A percentile compares a stretch with the other conserved stretches of the same genome.
These are phyloP conservation scores for Oophaga pumilio DNA, from an alignment of 2,113 vertebrate genomes.

Conservation along the genomic window DNA sequence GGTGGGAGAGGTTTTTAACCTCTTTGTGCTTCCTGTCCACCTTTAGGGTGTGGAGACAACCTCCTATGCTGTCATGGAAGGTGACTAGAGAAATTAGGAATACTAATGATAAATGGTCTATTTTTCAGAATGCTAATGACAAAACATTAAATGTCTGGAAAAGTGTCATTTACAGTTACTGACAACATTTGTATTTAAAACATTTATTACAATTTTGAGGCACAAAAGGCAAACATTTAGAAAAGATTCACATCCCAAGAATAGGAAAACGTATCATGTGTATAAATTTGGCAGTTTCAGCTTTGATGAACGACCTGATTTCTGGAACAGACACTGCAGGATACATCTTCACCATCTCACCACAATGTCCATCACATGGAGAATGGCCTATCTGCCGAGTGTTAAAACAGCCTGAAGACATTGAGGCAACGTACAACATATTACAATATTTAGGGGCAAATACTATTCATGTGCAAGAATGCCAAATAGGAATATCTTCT, in stretches of 20 bases:
- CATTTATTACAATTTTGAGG: slow-evolving; percentile 24
- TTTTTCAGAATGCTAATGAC: no score
- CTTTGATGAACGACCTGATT: neutral
- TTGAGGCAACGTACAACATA: neutral
- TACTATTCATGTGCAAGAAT: slow-evolving; percentile 2
- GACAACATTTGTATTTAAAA: neutral
- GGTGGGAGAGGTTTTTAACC: no score
- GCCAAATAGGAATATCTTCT: neutral
- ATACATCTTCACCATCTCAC: neutral
- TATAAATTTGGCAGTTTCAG: slow-evolving; percentile 29
- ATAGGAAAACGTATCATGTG: neutral
- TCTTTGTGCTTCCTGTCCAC: no score
- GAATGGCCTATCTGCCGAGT: neutral
- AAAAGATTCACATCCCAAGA: neutral
- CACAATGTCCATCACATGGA: neutral
- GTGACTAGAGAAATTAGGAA: no score
- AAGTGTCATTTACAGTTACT: neutral
- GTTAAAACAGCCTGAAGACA: neutral
- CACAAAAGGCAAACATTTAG: slow-evolving; percentile 14
- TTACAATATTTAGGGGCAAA: neutral
- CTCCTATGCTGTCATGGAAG: no score
- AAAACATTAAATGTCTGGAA: neutral
- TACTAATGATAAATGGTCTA: no score
- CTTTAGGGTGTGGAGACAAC: no score
- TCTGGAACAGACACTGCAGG: neutral